phyloP scores from a whole-genome alignment of 2,113 vertebrate species.

The Nettapus auritus region DNA sequence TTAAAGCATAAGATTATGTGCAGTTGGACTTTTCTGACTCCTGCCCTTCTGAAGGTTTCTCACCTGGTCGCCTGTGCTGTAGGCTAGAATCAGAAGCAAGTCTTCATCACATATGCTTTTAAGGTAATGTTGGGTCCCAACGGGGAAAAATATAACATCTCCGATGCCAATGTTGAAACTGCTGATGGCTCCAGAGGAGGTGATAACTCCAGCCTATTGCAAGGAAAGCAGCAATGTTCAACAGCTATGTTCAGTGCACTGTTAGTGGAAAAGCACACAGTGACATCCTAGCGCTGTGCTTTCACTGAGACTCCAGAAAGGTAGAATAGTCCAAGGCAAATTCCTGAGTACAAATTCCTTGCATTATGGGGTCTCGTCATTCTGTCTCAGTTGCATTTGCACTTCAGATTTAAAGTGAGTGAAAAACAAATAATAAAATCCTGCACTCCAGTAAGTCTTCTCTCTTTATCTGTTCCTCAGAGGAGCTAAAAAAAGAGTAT shows the following conservation, averaged over 20 bases:
- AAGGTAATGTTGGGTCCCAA: conserved; percentile 75
- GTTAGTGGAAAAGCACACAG: neutral
- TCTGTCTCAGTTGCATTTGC: neutral
- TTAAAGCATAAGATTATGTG: accelerated
- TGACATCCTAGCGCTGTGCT: neutral
- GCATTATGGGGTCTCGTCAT: accelerated
- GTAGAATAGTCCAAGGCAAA: too few relatives aligned
- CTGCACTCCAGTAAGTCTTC: too few relatives aligned
- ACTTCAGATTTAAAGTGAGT: neutral
- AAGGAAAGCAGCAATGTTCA: neutral
- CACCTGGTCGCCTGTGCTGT: conserved; percentile 74
- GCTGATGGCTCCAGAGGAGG: neutral
- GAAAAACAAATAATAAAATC: neutral
- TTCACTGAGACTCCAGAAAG: neutral
- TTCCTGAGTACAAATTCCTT: neutral
- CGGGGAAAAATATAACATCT: conserved; percentile 76
- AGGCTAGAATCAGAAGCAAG: conserved; percentile 72
- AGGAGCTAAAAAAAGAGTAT: neutral
- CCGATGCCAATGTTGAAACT: conserved; percentile 67
- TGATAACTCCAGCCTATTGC: conserved; percentile 51
- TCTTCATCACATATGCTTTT: conserved; percentile 72
- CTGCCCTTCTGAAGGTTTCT: neutral
- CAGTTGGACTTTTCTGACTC: neutral
- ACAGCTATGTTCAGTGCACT: neutral
- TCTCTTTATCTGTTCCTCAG: neutral